Conservation (phyloP, 2,888 invertebrate genomes). For the Pachydiplax longipennis region DNA sequence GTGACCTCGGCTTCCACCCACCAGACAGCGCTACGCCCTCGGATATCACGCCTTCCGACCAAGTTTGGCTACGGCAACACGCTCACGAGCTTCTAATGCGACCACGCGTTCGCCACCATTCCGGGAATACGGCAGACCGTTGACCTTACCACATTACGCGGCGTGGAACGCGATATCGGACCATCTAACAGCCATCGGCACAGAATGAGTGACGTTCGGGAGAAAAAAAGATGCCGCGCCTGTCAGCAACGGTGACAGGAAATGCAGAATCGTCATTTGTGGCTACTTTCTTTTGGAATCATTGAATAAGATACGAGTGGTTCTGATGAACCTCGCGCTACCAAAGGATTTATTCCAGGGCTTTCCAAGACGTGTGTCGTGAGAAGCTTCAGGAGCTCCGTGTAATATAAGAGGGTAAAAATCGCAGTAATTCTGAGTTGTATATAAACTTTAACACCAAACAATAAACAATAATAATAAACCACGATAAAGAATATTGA, state of each 20-base stretch:
- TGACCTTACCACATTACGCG: neutral
- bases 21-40: neutral
- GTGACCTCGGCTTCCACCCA: neutral
- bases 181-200: neutral
- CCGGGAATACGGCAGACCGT: neutral
- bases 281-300: neutral
- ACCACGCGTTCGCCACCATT: neutral
- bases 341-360: too few species aligned
- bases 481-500: too few species aligned
- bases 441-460: too few species aligned
- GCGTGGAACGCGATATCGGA: neutral
- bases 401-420: too few species aligned
- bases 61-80: neutral
- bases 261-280: neutral
- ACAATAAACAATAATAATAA: too few species aligned
- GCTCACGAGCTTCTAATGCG: neutral
- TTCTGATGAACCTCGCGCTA: too few species aligned
- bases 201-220: neutral
- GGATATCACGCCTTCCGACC: neutral
- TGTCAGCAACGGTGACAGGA: neutral
- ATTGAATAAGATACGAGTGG: too few species aligned
- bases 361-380: too few species aligned
- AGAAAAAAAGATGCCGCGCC: neutral
- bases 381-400: too few species aligned
- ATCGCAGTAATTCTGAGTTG: too few species aligned